These are phyloP conservation scores for Periphyllus acericola DNA, from an alignment of 2,888 invertebrate genomes.

Conservation along the genomic window DNA sequence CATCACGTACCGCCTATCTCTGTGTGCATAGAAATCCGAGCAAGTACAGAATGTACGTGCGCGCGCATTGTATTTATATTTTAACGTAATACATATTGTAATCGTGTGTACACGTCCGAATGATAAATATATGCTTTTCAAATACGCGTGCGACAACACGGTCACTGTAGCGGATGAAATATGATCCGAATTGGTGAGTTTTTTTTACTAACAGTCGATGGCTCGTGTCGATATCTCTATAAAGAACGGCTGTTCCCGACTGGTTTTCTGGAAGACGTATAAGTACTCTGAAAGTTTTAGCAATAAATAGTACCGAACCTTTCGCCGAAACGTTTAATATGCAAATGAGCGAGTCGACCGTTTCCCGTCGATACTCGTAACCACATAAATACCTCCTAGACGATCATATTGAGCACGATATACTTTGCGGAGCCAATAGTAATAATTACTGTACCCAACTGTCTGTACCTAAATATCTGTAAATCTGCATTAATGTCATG, in stretches of 20 bases:
- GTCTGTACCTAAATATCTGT: no score
- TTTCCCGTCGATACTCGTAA: neutral
- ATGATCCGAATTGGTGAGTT: conserved; percentile 28
- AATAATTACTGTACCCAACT: neutral
- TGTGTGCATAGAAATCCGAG: neutral
- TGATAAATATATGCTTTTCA: neutral
- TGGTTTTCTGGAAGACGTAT: neutral
- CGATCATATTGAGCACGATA: neutral
- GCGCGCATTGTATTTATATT: neutral
- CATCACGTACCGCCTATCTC: no score
- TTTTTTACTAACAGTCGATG: conserved; percentile 1
- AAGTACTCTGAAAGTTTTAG: neutral
- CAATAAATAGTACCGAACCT: neutral
- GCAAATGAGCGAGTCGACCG: neutral
- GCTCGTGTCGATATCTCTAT: neutral
- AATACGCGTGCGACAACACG: neutral
- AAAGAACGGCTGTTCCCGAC: neutral
- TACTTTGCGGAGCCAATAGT: neutral
- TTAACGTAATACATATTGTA: neutral
- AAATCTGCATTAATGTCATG: no score
- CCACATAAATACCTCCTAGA: neutral
- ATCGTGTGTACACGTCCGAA: neutral
- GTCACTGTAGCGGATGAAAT: neutral
- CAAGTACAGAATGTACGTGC: neutral
- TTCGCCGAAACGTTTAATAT: neutral